A percentile compares a stretch with the other conserved stretches of the same genome.
Evolutionary conservation across 1,140 invertebrate genomes (phyloP).

Genomic region (Zophobas atratus): DNA sequence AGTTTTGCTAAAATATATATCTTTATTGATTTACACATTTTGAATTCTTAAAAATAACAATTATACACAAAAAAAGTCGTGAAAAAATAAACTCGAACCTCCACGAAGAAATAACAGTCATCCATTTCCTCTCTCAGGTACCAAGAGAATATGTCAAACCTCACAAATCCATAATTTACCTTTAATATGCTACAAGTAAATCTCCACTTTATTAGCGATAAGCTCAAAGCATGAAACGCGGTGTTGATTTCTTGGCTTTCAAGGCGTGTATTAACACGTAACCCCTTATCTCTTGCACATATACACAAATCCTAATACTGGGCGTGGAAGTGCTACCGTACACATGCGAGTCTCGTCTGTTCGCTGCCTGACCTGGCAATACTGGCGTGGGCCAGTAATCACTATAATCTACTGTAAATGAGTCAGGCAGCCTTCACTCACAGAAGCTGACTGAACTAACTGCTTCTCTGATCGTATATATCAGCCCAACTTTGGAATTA

Average conservation of each 20-base stretch:
- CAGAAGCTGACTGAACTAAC: constrained; percentile 52
- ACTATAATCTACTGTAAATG: constrained; percentile 59
- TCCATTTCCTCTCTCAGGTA: too few relatives aligned
- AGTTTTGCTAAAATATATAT: too few relatives aligned
- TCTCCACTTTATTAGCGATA: too few relatives aligned
- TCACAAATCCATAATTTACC: too few relatives aligned
- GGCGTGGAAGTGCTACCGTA: constrained; percentile 48
- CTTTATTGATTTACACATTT: too few relatives aligned
- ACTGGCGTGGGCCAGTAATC: constrained; percentile 57
- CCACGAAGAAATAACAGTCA: too few relatives aligned
- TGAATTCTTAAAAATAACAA: too few relatives aligned
- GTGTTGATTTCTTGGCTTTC: background rate
- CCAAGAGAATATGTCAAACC: too few relatives aligned
- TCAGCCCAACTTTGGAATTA: constrained; percentile 43
- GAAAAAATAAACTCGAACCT: too few relatives aligned
- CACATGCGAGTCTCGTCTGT: constrained; percentile 43
- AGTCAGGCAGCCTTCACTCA: constrained; percentile 57
- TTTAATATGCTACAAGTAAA: too few relatives aligned
- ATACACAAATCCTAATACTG: constrained; percentile 46
- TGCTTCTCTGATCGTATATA: constrained; percentile 37
- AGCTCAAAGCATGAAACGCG: too few relatives aligned
- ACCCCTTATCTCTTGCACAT: constrained; percentile 37
- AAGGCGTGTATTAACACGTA: constrained; percentile 41
- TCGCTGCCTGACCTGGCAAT: constrained; percentile 49
- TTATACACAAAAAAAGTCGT: too few relatives aligned